Base-by-base conservation (phyloP, 2,113 vertebrate genomes). In the Pungitius pungitius region DNA sequence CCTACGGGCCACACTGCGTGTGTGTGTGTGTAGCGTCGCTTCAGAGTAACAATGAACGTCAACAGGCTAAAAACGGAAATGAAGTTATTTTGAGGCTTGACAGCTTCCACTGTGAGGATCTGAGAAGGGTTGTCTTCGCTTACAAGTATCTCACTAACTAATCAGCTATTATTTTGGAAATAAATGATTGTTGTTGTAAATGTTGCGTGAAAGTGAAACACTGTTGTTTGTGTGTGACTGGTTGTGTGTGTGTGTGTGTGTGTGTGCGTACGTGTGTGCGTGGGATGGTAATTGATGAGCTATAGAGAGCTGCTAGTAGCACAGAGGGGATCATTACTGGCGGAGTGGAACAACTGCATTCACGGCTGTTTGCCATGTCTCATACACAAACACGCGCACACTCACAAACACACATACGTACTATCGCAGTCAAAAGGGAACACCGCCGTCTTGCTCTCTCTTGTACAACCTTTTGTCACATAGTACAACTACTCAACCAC, bases 271-370 rank as follows among this genome's bases (percentile, higher is more conserved):
- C 56, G 78, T 66, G 75, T 75, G 85, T 84, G 81, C 51, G 76
- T 69, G 73, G 85, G 87, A 90, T 91, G 92, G 92, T 95, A 95
- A 94, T 93, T 95, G 93, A 94, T 93, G 93, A 93, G 87, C 93
- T 94, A 93, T 91, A 90, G 90, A 91, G 90, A 89, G 87, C 89
- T 92, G 91, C 88, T 91, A 85, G 87, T 89, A 90, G 90, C 91
- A 92, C 92, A 90, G 78, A 89, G 93, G 90, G 92, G 84, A 93
- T 95, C 93, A 93, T 94, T 94, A 94, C 86, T 86, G 86, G 84
- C 88, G 81, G 82, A 91, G 93, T 92, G 92, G 91, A 94, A 93
- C 93, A 90, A 93, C 94, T 89, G 93, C 92, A 91, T 93, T 92
- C 89, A 93, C 80, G 86, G 90, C 90, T 92, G 87, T 93, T 94